Evolutionary conservation across 2,113 vertebrate species (phyloP).

Genomic region (Sitta europaea): DNA sequence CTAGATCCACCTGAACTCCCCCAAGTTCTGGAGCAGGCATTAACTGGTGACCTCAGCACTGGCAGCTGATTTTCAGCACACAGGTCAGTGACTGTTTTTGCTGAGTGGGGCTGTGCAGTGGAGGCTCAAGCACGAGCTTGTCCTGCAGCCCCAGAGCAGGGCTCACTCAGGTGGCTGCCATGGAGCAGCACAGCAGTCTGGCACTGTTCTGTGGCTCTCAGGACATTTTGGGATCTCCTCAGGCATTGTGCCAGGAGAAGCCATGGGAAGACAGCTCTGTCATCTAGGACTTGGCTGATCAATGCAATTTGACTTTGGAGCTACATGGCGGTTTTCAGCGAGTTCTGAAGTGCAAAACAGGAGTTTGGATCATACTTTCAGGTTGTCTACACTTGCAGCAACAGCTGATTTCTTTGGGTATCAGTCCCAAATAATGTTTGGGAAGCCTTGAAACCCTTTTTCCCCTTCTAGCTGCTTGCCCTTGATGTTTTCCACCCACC

Average conservation of each 20-base stretch:
- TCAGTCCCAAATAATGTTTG: background rate
- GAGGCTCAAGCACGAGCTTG: rapidly evolving
- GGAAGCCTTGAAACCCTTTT: background rate
- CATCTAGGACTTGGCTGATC: background rate
- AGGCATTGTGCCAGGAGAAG: background rate
- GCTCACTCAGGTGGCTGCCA: background rate
- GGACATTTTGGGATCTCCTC: background rate
- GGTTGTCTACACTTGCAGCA: background rate
- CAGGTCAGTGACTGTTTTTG: background rate
- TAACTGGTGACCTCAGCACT: background rate
- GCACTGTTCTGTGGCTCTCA: background rate
- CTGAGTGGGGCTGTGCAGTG: background rate
- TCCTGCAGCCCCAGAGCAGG: background rate
- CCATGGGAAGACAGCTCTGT: background rate
- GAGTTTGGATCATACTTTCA: background rate
- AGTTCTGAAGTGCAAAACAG: background rate
- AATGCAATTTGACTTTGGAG: background rate
- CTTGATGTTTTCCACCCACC: background rate
- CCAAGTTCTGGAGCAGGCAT: background rate
- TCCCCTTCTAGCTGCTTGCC: background rate
- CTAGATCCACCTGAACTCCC: background rate
- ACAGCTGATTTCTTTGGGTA: background rate
- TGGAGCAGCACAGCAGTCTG: background rate
- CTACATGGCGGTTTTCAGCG: background rate
- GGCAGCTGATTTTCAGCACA: background rate